Conservation (phyloP, 2,113 vertebrate genomes). For the Alectura lathami region DNA sequence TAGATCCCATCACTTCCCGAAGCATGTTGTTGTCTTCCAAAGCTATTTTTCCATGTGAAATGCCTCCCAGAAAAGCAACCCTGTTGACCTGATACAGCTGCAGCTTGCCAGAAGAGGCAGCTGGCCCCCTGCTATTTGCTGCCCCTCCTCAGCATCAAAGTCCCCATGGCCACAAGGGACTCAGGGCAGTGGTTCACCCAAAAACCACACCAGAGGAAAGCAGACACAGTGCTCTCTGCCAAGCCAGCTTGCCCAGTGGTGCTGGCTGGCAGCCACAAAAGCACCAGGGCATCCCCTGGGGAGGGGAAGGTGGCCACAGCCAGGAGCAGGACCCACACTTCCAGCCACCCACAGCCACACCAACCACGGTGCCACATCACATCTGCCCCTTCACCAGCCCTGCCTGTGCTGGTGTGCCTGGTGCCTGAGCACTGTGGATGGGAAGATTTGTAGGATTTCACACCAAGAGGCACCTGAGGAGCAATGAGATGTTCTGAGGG, state of each 20-base stretch:
- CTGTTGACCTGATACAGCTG: neutral
- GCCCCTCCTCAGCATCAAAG: neutral
- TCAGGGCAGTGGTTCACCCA: neutral
- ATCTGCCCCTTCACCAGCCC: neutral
- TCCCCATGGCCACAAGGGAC: neutral
- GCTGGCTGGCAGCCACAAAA: neutral
- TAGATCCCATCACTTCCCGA: neutral
- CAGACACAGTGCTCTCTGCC: neutral
- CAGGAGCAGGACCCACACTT: neutral
- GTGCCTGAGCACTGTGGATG: rapidly evolving
- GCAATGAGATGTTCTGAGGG: neutral
- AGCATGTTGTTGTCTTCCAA: neutral
- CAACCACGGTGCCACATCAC: rapidly evolving
- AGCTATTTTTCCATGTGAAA: neutral
- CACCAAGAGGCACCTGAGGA: neutral
- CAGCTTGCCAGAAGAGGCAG: neutral
- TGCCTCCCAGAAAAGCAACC: neutral
- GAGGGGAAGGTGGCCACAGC: neutral
- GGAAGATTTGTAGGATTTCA: neutral
- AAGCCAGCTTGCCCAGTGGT: neutral
- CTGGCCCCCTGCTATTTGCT: neutral
- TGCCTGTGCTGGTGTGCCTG: too few species aligned
- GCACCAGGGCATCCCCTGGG: neutral
- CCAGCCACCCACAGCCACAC: neutral
- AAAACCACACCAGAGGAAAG: neutral